Evolutionary conservation across 2,888 invertebrate genomes (phyloP).

Genomic region (Thymelicus acteon): DNA sequence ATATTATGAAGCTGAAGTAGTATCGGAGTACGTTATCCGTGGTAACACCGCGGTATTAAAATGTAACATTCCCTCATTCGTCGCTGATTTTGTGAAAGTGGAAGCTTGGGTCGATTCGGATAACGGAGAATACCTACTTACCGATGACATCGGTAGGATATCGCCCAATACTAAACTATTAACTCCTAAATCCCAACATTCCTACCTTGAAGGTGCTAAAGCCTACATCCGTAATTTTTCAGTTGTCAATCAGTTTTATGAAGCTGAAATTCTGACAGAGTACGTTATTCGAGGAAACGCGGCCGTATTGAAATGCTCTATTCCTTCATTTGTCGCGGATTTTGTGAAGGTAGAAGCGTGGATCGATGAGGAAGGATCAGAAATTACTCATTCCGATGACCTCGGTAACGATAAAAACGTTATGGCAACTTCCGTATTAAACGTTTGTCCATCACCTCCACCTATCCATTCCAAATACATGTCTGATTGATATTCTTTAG

Average conservation of each 20-base stretch:
- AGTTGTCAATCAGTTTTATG: slow-evolving; percentile 94
- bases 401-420: slow-evolving; percentile 86
- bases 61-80: slow-evolving; percentile 95
- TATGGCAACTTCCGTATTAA: slow-evolving; percentile 56
- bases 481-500: slow-evolving; percentile 85
- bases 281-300: slow-evolving; percentile 96
- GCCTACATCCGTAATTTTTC: slow-evolving; percentile 39
- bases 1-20: slow-evolving; percentile 94
- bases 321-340: slow-evolving; percentile 96
- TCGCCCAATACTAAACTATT: slow-evolving; percentile 10
- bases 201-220: slow-evolving; percentile 14
- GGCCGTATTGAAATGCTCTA: slow-evolving; percentile 94
- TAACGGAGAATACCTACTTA: slow-evolving; percentile 88
- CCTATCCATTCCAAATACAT: slow-evolving; percentile 59
- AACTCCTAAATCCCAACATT: slow-evolving; percentile 29
- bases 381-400: slow-evolving; percentile 87
- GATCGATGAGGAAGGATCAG: slow-evolving; percentile 88
- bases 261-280: slow-evolving; percentile 94
- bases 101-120: slow-evolving; percentile 91
- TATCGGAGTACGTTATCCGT: slow-evolving; percentile 95
- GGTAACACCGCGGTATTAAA: slow-evolving; percentile 95
- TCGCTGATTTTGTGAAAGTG: slow-evolving; percentile 95
- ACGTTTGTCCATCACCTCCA: slow-evolving; percentile 60
- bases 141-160: slow-evolving; percentile 89
- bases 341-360: slow-evolving; percentile 95